phyloP scores from a whole-genome alignment of 2,113 vertebrate genomes.

The Platichthys stellatus region DNA sequence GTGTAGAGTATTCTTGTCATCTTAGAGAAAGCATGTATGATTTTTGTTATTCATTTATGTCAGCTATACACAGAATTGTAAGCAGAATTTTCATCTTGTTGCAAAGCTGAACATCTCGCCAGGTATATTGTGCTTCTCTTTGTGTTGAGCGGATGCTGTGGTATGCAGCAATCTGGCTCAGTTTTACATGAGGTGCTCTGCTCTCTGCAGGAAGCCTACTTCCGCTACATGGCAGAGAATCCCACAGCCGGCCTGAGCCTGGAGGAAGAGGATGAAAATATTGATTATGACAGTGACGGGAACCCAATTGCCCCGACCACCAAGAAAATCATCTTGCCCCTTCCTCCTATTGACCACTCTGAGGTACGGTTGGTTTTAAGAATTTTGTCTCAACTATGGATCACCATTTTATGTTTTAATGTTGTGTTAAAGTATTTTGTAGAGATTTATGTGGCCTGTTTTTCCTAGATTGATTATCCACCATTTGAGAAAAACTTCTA shows the following conservation, averaged over 20 bases:
- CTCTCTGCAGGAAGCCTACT: slow-evolving; percentile 98
- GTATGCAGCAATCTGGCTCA: neutral
- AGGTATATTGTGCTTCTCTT: slow-evolving; percentile 1
- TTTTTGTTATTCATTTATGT: neutral
- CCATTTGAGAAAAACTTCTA: slow-evolving; percentile 99
- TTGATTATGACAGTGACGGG: slow-evolving; percentile 99
- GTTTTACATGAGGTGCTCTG: slow-evolving; percentile 55
- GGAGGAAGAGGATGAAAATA: slow-evolving; percentile 95
- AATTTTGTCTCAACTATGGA: neutral
- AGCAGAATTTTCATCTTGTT: neutral
- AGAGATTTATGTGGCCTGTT: neutral
- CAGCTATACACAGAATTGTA: neutral
- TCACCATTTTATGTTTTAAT: neutral
- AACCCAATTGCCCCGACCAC: slow-evolving; percentile 91
- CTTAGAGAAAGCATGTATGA: slow-evolving; percentile 38
- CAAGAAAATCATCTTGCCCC: slow-evolving; percentile 95
- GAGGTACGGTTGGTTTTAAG: slow-evolving; percentile 84
- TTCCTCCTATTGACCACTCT: slow-evolving; percentile 95
- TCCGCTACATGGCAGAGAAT: slow-evolving; percentile 99
- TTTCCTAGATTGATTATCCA: slow-evolving; percentile 91
- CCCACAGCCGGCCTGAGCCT: slow-evolving; percentile 94
- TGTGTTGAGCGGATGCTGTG: slow-evolving; percentile 15
- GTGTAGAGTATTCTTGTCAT: slow-evolving; percentile 4
- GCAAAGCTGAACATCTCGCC: slow-evolving; percentile 20
- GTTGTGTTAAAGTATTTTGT: neutral